These are phyloP conservation scores for Alectoris magna DNA, from an alignment of 2,797 vertebrate genomes.

Conservation along the genomic window DNA sequence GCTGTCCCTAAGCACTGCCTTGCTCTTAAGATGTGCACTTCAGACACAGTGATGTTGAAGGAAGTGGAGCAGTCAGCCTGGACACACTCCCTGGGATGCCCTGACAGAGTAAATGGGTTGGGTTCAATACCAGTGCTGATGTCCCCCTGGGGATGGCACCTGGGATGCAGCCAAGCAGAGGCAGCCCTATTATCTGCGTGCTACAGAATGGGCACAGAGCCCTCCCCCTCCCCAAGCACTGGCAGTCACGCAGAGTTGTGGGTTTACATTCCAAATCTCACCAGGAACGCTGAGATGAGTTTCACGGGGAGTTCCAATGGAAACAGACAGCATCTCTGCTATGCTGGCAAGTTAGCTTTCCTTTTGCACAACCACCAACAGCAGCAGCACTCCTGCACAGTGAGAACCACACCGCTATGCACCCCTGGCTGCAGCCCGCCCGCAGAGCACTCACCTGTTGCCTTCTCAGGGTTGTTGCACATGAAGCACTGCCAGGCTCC, in stretches of 20 bases:
- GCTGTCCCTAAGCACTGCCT: background rate
- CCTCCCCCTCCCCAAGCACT: background rate
- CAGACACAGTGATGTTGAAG: background rate
- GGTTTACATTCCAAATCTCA: background rate
- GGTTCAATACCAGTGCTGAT: accelerated
- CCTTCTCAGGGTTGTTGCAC: conserved; percentile 97
- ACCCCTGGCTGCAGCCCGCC: background rate
- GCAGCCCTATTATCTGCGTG: background rate
- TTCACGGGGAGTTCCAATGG: background rate
- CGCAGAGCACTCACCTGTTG: conserved; percentile 83
- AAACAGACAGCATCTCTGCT: background rate
- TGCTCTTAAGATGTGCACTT: background rate
- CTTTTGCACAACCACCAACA: background rate
- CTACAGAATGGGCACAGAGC: background rate
- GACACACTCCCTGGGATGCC: too few relatives aligned
- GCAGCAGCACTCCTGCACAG: background rate
- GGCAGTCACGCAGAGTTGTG: background rate
- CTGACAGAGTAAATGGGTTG: accelerated
- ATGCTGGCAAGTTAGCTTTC: background rate
- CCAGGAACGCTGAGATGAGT: background rate
- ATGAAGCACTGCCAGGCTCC: conserved; percentile 95
- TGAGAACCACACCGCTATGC: background rate
- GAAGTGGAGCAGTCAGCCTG: background rate
- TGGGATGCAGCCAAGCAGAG: background rate
- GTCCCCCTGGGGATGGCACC: background rate